Conservation (phyloP, 2,797 vertebrate species). For the Crocodylus rhombifer region DNA sequence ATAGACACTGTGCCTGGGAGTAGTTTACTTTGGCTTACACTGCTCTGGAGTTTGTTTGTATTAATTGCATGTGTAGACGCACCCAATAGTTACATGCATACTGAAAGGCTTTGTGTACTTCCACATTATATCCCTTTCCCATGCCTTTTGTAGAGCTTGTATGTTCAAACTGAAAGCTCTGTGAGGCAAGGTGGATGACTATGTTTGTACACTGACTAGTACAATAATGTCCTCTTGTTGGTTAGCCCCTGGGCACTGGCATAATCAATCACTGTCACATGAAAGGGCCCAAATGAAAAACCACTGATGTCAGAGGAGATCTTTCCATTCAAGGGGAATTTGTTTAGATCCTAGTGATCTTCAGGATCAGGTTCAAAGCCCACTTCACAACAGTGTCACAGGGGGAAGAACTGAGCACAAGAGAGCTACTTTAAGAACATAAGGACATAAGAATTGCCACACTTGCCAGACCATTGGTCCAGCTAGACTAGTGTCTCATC, state of each 20-base stretch:
- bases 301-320: not conserved
- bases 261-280: not conserved
- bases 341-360: not conserved
- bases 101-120: no score
- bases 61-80: no score
- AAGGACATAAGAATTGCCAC: no score
- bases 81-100: no score
- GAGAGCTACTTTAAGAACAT: no score
- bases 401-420: no score
- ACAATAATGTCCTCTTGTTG: not conserved
- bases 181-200: accelerated
- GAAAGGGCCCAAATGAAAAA: not conserved
- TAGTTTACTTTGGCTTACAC: no score
- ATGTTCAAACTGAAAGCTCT: not conserved
- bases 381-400: not conserved
- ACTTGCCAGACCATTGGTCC: no score
- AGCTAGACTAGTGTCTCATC: no score
- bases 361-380: not conserved
- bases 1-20: no score
- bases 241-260: not conserved
- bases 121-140: not conserved
- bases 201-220: not conserved
- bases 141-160: not conserved
- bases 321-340: not conserved
- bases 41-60: no score